These are phyloP conservation scores for Capitulum mitella DNA, from an alignment of 2,888 invertebrate genomes.

Conservation along the genomic window DNA sequence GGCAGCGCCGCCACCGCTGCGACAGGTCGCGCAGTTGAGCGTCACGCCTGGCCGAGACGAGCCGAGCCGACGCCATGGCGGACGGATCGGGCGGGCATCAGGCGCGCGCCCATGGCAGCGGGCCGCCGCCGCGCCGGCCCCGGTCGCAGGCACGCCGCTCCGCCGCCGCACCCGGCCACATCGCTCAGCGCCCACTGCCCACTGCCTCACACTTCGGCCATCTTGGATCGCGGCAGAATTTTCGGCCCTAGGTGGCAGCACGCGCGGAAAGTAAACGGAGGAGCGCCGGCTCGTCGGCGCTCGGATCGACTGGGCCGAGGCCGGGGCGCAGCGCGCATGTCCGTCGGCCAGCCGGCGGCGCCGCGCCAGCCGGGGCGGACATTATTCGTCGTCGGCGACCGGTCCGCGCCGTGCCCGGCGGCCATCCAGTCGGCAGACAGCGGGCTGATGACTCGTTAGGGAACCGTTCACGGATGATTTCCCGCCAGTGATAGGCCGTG, in stretches of 20 bases:
- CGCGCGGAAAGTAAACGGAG: conserved; percentile 17
- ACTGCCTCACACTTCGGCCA: neutral
- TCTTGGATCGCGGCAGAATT: conserved; percentile 3
- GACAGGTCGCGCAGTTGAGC: conserved; percentile 30
- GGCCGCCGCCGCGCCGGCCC: neutral
- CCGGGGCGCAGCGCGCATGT: neutral
- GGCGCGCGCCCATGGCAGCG: neutral
- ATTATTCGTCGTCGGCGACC: neutral
- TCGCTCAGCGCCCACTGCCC: neutral
- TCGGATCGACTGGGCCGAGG: neutral
- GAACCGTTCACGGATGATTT: neutral
- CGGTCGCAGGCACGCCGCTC: neutral
- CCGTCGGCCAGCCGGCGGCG: neutral
- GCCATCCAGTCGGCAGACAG: neutral
- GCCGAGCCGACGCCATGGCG: neutral
- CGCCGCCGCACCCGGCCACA: neutral
- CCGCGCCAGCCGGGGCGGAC: neutral
- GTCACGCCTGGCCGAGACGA: neutral
- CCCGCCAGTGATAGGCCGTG: neutral
- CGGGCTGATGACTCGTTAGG: neutral
- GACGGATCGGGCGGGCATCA: neutral
- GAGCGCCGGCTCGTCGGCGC: neutral
- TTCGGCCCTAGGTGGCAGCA: conserved; percentile 9
- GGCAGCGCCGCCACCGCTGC: conserved; percentile 34
- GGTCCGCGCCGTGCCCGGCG: neutral